These are phyloP conservation scores for Gasteruption jaculator DNA, from an alignment of 2,888 invertebrate species.

Conservation along the genomic window DNA sequence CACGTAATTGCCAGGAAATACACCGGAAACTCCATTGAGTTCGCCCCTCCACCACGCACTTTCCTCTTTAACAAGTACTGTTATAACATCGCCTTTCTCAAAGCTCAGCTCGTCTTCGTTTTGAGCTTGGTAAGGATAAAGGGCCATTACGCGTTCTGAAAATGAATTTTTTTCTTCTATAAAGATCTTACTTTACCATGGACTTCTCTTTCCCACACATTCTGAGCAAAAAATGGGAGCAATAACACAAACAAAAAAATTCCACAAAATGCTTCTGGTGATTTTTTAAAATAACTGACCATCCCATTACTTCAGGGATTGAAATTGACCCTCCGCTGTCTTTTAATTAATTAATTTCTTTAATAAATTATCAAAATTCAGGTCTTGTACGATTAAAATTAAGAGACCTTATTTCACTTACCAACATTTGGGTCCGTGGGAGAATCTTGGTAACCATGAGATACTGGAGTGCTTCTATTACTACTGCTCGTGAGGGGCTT, in stretches of 20 bases:
- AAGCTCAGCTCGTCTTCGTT: conserved; percentile 94
- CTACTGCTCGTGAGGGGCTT: conserved; percentile 58
- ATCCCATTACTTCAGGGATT: too few species aligned
- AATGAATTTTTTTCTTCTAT: too few species aligned
- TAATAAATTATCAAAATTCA: conserved; percentile 3
- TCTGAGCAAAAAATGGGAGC: background rate
- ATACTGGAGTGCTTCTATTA: conserved; percentile 48
- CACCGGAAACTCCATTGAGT: conserved; percentile 80
- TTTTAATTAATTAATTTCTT: background rate
- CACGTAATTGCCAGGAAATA: conserved; percentile 97
- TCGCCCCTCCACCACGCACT: conserved; percentile 99
- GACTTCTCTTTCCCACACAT: too few species aligned
- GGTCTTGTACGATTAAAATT: background rate
- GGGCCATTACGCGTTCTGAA: conserved; percentile 81
- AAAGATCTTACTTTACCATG: conserved; percentile 10
- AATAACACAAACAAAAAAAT: conserved; percentile 18
- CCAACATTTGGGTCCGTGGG: conserved; percentile 48
- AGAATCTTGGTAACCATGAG: conserved; percentile 49
- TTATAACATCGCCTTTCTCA: conserved; percentile 86
- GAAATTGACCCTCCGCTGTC: too few species aligned
- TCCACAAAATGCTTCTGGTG: background rate
- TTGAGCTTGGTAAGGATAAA: conserved; percentile 91
- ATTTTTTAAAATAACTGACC: too few species aligned
- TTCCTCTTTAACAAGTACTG: conserved; percentile 85
- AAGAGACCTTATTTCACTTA: conserved; percentile 24